Percentiles rank a stretch among this genome's conserved stretches.
Evolutionary conservation across 1,140 invertebrate species (phyloP).

Genomic region (Bombyx mori): DNA sequence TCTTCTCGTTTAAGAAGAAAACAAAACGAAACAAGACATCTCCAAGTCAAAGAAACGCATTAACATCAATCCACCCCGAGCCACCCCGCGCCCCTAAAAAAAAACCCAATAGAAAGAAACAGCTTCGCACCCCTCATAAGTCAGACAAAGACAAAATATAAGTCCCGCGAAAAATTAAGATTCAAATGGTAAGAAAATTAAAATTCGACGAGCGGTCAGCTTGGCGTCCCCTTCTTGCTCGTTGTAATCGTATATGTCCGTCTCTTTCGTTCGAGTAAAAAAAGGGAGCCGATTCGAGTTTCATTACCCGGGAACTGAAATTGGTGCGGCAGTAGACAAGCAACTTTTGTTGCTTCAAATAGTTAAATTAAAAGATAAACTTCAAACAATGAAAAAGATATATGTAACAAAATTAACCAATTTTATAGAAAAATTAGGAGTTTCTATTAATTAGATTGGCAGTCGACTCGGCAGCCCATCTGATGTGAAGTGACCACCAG

Average conservation of each 20-base stretch:
- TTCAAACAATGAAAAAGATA: too few species aligned
- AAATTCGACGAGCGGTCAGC: conserved; percentile 63
- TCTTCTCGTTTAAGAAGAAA: not conserved
- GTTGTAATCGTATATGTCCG: conserved; percentile 15
- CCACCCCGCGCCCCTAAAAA: conserved; percentile 9
- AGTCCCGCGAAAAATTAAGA: conserved; percentile 63
- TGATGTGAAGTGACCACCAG: too few species aligned
- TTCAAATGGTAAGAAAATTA: conserved; percentile 70
- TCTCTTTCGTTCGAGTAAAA: conserved; percentile 42
- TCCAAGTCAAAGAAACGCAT: conserved; percentile 26
- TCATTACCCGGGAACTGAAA: conserved; percentile 17
- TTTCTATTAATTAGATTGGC: too few species aligned
- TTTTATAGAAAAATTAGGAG: too few species aligned
- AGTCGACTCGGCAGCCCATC: too few species aligned
- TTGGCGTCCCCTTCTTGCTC: conserved; percentile 28
- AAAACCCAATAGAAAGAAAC: conserved; percentile 22
- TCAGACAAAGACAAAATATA: conserved; percentile 20
- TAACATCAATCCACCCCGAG: conserved; percentile 16
- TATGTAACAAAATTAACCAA: too few species aligned
- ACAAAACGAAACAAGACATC: conserved; percentile 9
- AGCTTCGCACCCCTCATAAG: conserved; percentile 7
- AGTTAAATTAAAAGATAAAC: too few species aligned
- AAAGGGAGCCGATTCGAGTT: conserved; percentile 55
- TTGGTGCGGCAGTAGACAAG: not conserved
- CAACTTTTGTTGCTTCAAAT: too few species aligned